A percentile compares a stretch with the other conserved stretches of the same genome.
Evolutionary conservation across 2,113 vertebrate species (phyloP).

Genomic region (Sitta europaea): DNA sequence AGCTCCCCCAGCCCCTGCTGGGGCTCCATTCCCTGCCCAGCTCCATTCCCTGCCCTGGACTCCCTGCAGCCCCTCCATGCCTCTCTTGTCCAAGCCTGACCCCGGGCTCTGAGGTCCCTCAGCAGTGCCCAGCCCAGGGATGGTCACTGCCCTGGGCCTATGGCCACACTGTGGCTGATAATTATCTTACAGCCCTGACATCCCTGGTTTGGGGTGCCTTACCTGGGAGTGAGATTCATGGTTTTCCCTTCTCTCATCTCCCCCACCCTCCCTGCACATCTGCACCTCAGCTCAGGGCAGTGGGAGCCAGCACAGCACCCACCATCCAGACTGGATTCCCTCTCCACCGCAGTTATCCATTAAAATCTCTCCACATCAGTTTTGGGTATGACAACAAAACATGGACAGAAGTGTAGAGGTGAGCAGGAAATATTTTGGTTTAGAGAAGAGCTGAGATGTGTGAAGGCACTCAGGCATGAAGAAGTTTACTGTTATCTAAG

Average conservation of each 20-base stretch:
- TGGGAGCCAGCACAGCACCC: background rate
- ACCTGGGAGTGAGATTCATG: fast-evolving
- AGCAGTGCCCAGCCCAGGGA: background rate
- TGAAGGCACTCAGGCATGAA: background rate
- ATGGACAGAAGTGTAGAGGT: background rate
- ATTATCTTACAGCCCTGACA: background rate
- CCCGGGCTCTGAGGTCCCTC: background rate
- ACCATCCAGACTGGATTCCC: background rate
- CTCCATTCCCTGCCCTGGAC: fast-evolving
- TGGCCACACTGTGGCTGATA: background rate
- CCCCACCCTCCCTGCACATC: background rate
- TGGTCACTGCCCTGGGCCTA: background rate
- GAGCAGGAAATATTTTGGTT: background rate
- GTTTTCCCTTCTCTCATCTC: background rate
- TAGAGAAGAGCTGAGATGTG: background rate
- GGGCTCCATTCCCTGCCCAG: background rate
- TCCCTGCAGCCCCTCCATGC: fast-evolving
- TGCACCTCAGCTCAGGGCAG: fast-evolving
- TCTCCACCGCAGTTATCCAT: background rate
- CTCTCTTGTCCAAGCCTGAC: background rate
- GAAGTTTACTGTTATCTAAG: background rate
- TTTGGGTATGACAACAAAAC: background rate
- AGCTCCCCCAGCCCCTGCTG: background rate
- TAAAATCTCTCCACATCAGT: background rate
- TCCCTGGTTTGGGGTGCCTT: background rate